phyloP scores from a whole-genome alignment of 2,797 vertebrate species.

The Ataeniobius toweri region DNA sequence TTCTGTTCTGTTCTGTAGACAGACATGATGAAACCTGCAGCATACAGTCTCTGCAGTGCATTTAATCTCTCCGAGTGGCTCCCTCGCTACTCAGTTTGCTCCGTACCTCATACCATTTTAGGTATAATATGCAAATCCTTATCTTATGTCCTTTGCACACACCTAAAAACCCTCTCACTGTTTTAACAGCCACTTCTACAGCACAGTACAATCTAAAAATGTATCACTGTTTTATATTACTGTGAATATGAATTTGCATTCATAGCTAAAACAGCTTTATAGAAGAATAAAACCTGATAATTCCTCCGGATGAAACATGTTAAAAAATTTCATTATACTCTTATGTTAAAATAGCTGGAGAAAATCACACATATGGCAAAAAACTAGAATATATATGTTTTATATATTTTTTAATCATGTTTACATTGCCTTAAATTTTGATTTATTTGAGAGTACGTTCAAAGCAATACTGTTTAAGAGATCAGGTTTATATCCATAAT shows the following conservation, averaged over 20 bases:
- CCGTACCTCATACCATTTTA: slow-evolving; percentile 14
- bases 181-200: slow-evolving; percentile 10
- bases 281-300: background rate
- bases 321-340: background rate
- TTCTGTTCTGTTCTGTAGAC: slow-evolving; percentile 8
- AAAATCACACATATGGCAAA: background rate
- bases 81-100: background rate
- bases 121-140: slow-evolving; percentile 62
- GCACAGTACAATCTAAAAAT: background rate
- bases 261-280: background rate
- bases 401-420: no score
- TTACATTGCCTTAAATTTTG: no score
- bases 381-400: no score
- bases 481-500: no score
- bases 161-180: slow-evolving; percentile 21
- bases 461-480: no score
- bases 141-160: slow-evolving; percentile 36
- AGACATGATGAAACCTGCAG: slow-evolving; percentile 36
- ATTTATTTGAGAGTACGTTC: no score
- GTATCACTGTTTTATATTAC: background rate
- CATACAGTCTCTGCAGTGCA: slow-evolving; percentile 1
- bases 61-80: slow-evolving; percentile 20
- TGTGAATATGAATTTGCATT: background rate
- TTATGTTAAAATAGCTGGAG: background rate
- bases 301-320: background rate